A percentile compares a stretch with the other conserved stretches of the same genome.
phyloP scores from a whole-genome alignment of 2,113 vertebrate genomes.

The Poicephalus meyeri region DNA sequence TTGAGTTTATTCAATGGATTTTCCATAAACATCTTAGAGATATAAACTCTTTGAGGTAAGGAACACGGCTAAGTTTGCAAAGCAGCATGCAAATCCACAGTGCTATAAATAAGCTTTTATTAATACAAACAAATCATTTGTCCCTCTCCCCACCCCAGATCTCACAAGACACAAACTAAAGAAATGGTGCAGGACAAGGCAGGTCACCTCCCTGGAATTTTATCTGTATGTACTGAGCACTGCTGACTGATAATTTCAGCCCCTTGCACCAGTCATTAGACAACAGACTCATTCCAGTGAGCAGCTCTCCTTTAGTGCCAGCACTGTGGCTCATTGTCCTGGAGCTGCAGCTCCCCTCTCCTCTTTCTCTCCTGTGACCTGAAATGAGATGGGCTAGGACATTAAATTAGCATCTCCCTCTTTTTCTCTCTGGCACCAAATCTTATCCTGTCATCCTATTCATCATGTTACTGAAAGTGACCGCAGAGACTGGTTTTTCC shows the following conservation, averaged over 20 bases:
- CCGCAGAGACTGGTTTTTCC: neutral
- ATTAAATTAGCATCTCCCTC: neutral
- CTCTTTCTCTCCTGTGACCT: neutral
- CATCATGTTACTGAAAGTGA: accelerated
- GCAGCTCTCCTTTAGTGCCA: neutral
- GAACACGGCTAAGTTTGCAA: neutral
- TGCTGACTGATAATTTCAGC: neutral
- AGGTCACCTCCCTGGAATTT: neutral
- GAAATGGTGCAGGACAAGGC: neutral
- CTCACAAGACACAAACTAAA: neutral
- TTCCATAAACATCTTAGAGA: neutral
- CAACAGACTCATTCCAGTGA: neutral
- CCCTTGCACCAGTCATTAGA: neutral
- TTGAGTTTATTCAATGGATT: conserved; percentile 29
- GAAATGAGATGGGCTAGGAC: neutral
- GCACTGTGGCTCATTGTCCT: neutral
- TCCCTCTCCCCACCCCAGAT: neutral
- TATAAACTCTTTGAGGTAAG: neutral
- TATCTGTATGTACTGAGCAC: neutral
- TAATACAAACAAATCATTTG: neutral
- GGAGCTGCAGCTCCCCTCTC: neutral
- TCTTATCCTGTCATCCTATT: neutral
- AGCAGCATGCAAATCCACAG: neutral
- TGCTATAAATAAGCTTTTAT: neutral
- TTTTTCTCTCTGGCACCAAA: neutral